A percentile compares a stretch with the other conserved stretches of the same genome.
Conservation (phyloP, 2,113 vertebrate species). For the Tragelaphus scriptus region DNA sequence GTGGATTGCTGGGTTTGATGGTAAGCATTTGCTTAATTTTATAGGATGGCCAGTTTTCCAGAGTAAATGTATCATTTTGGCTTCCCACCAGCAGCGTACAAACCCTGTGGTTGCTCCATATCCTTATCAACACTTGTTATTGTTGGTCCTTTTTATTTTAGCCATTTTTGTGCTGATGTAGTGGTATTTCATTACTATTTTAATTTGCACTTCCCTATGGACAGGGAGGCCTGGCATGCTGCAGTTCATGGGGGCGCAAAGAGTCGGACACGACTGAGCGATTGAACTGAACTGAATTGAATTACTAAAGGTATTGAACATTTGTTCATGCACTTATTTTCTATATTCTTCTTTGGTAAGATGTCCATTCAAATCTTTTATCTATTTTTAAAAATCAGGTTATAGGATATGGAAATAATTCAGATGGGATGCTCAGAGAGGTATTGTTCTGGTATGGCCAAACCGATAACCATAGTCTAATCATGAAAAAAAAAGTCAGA, state of each 20-base stretch:
- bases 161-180: not conserved
- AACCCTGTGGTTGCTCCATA: not conserved
- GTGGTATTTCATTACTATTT: not conserved
- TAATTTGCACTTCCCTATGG: not conserved
- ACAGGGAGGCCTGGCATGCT: no score
- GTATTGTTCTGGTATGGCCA: not conserved
- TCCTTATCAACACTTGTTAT: not conserved
- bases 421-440: constrained; percentile 41
- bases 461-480: not conserved
- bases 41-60: not conserved
- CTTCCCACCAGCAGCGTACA: not conserved
- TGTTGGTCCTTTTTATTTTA: not conserved
- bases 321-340: not conserved
- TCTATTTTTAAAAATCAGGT: not conserved
- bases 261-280: no score
- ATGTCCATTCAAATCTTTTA: not conserved
- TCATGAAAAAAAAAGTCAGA: not conserved
- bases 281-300: not conserved
- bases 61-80: not conserved
- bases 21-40: not conserved
- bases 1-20: not conserved
- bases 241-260: no score
- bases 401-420: constrained; percentile 36
- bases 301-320: not conserved
- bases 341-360: not conserved